phyloP scores from a whole-genome alignment of 2,113 vertebrate species.

The Aegotheles bennettii region DNA sequence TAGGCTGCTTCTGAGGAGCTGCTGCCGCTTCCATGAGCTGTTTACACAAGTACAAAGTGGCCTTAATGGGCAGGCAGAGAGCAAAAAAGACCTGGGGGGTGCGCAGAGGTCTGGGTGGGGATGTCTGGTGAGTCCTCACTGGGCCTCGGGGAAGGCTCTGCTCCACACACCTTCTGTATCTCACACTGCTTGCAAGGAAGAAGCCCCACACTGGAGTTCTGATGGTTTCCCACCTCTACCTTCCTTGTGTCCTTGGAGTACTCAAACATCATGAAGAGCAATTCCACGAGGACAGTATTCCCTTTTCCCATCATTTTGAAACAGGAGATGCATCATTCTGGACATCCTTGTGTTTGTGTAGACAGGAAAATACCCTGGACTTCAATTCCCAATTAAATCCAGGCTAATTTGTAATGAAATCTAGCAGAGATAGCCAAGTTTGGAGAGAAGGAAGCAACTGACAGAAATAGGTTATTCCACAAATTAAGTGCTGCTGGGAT shows the following conservation, averaged over 20 bases:
- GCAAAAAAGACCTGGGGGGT: neutral
- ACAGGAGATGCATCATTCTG: neutral
- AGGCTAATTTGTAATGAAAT: neutral
- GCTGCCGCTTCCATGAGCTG: accelerated
- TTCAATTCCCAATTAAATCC: neutral
- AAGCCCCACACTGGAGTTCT: accelerated
- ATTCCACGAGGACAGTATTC: neutral
- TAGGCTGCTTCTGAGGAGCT: neutral
- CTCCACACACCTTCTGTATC: accelerated
- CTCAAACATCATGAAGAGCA: neutral
- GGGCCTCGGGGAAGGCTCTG: neutral
- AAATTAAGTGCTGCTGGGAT: neutral
- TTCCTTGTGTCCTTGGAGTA: neutral
- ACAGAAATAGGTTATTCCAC: conserved; percentile 13
- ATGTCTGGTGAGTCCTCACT: neutral
- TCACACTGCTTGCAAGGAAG: neutral
- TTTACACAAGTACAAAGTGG: accelerated
- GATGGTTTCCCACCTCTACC: neutral
- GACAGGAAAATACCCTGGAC: neutral
- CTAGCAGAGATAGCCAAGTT: neutral
- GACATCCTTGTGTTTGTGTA: neutral
- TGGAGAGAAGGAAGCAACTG: neutral
- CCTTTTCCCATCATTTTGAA: neutral
- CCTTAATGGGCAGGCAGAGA: neutral
- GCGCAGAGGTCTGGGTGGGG: neutral